Percentiles rank a stretch among this genome's conserved stretches.
phyloP scores from a whole-genome alignment of 2,797 vertebrate genomes.

The Mormyrus hasselquistii region DNA sequence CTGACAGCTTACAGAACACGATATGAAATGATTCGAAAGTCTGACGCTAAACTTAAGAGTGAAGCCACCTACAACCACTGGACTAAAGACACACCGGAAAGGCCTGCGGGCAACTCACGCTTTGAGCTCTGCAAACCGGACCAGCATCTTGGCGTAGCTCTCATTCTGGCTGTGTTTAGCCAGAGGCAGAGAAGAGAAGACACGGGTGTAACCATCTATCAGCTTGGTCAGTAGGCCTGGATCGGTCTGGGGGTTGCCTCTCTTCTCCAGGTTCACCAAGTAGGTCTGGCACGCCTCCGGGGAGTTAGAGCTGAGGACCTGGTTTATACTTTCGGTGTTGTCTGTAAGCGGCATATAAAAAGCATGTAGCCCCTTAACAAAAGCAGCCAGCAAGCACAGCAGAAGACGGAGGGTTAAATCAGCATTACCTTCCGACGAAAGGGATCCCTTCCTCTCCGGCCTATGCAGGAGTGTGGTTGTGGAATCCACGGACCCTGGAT shows the following conservation, averaged over 20 bases:
- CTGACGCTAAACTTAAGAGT: not conserved
- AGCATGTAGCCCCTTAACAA: not conserved
- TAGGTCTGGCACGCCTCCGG: conserved; percentile 79
- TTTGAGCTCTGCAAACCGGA: conserved; percentile 88
- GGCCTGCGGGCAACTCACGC: conserved; percentile 58
- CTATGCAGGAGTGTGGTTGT: conserved; percentile 65
- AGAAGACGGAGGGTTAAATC: not conserved
- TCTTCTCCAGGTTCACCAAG: conserved; percentile 78
- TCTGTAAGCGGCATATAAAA: conserved; percentile 52
- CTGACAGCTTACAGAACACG: not conserved
- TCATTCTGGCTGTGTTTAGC: conserved; percentile 76
- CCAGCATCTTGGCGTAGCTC: conserved; percentile 83
- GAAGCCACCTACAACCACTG: not conserved
- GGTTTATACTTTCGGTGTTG: conserved; percentile 74
- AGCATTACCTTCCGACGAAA: conserved; percentile 51
- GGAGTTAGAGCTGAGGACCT: conserved; percentile 71
- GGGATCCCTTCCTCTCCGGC: conserved; percentile 43
- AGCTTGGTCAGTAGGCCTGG: conserved; percentile 69
- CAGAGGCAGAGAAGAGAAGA: conserved; percentile 74
- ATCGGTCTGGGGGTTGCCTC: conserved; percentile 69
- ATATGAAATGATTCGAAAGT: not conserved
- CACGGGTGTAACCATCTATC: conserved; percentile 77
- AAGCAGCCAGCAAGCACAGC: not conserved
- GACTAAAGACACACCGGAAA: not conserved
- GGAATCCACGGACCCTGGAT: conserved; percentile 60